Evolutionary conservation across 2,113 vertebrate genomes (phyloP).

Genomic region (Campylomormyrus tamandua): DNA sequence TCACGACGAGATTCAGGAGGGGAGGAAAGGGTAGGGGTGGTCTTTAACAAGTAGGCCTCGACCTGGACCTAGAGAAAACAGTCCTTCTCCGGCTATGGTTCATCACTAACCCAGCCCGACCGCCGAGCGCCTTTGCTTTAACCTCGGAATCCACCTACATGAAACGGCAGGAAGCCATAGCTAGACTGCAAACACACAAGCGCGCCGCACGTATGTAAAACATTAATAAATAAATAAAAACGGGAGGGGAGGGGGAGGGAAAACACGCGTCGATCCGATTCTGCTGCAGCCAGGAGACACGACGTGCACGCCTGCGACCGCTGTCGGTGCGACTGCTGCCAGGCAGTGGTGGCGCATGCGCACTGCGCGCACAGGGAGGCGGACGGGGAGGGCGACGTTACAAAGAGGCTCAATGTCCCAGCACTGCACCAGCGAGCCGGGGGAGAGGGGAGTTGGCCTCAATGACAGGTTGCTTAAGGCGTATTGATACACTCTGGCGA

Average conservation of each 20-base stretch:
- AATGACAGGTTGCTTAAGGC: not conserved
- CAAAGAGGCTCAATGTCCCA: slow-evolving; percentile 6
- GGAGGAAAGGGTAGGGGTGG: slow-evolving; percentile 38
- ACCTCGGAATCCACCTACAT: slow-evolving; percentile 13
- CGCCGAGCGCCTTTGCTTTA: slow-evolving; percentile 21
- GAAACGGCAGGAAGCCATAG: slow-evolving; percentile 20
- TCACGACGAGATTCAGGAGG: slow-evolving; percentile 53
- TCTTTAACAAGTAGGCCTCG: slow-evolving; percentile 58
- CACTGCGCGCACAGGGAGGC: slow-evolving; percentile 33
- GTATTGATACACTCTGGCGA: not conserved
- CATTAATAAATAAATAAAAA: slow-evolving; percentile 21
- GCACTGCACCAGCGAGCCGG: not conserved
- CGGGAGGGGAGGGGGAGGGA: not conserved
- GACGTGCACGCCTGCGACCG: slow-evolving; percentile 27
- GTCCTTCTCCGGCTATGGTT: slow-evolving; percentile 52
- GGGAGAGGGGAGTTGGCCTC: not conserved
- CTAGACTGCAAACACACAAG: slow-evolving; percentile 3
- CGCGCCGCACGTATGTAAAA: slow-evolving; percentile 16
- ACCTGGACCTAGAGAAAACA: slow-evolving; percentile 66
- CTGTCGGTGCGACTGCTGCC: slow-evolving; percentile 37
- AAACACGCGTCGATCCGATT: slow-evolving; percentile 34
- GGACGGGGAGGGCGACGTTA: slow-evolving; percentile 35
- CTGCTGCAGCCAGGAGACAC: slow-evolving; percentile 40
- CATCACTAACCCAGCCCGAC: slow-evolving; percentile 55
- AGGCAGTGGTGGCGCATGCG: slow-evolving; percentile 63